Evolutionary conservation across 2,113 vertebrate species (phyloP).

Genomic region (Maccullochella peelii): DNA sequence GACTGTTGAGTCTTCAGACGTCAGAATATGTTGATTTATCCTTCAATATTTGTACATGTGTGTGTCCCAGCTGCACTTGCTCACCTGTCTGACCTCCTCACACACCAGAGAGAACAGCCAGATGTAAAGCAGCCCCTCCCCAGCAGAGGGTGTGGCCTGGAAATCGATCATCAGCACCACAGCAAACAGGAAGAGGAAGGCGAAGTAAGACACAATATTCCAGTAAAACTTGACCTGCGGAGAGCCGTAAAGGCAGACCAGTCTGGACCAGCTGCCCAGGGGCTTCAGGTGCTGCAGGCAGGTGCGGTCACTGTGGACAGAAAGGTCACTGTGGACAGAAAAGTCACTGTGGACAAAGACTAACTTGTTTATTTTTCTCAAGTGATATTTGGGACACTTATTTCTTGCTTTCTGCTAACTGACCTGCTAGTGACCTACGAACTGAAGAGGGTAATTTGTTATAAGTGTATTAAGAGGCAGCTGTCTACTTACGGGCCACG

Average conservation of each 20-base stretch:
- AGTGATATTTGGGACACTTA: background rate
- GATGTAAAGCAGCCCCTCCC: slow-evolving; percentile 90
- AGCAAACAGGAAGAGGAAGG: slow-evolving; percentile 93
- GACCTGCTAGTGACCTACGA: background rate
- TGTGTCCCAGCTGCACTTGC: background rate
- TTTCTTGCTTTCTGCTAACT: background rate
- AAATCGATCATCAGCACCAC: slow-evolving; percentile 95
- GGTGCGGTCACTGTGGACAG: slow-evolving; percentile 39
- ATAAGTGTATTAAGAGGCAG: background rate
- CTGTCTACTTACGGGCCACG: slow-evolving; percentile 58
- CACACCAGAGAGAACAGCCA: slow-evolving; percentile 93
- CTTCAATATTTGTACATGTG: background rate
- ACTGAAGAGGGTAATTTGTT: background rate
- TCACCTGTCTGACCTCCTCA: slow-evolving; percentile 94
- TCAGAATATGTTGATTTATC: background rate
- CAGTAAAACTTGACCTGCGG: slow-evolving; percentile 93
- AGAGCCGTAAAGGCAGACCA: slow-evolving; percentile 85
- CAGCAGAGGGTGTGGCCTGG: slow-evolving; percentile 86
- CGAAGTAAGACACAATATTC: slow-evolving; percentile 93
- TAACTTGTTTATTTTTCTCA: background rate
- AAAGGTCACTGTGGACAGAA: slow-evolving; percentile 8
- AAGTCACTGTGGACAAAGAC: background rate
- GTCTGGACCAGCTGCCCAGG: slow-evolving; percentile 67
- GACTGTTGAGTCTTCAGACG: background rate
- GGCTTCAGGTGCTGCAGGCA: slow-evolving; percentile 53